A percentile compares a stretch with the other conserved stretches of the same genome.
These are phyloP conservation scores for Andricus curvator DNA, from an alignment of 2,888 invertebrate species.

Conservation along the genomic window DNA sequence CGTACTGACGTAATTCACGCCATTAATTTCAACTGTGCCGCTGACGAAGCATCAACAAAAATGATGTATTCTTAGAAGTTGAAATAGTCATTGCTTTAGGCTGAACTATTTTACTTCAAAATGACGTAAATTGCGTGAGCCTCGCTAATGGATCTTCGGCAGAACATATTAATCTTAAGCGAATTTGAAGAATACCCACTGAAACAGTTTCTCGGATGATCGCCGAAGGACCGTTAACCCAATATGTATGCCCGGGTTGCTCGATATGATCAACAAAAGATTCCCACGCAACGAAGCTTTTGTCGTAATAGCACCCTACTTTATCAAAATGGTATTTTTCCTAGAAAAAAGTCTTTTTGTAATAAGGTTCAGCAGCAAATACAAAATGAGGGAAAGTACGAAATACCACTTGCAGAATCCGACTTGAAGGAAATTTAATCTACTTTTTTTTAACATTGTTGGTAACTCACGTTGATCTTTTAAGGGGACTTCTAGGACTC, in stretches of 20 bases:
- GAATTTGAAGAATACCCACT: slow-evolving; percentile 14
- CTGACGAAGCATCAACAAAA: not conserved
- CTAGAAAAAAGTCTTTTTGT: not conserved
- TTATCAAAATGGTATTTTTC: no score
- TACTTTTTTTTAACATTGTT: not conserved
- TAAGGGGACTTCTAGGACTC: not conserved
- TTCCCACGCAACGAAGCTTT: not conserved
- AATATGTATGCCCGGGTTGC: slow-evolving; percentile 12
- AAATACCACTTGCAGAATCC: slow-evolving; percentile 6
- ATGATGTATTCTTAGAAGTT: slow-evolving; percentile 16
- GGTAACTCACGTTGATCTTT: slow-evolving; percentile 3
- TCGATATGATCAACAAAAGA: slow-evolving; percentile 11
- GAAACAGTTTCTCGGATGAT: slow-evolving; percentile 12
- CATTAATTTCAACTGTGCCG: not conserved
- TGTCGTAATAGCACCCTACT: not conserved
- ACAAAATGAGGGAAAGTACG: slow-evolving; percentile 1
- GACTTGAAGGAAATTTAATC: slow-evolving; percentile 23
- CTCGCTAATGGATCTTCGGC: not conserved
- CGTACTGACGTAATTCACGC: slow-evolving; percentile 15
- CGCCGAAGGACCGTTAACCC: slow-evolving; percentile 10
- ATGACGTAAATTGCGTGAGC: slow-evolving; percentile 21
- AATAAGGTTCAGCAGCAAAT: not conserved
- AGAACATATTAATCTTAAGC: slow-evolving; percentile 11
- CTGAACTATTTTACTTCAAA: slow-evolving; percentile 10
- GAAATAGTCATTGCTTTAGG: slow-evolving; percentile 18